Evolutionary conservation across 2,888 invertebrate species (phyloP), one percentile per base, ranked within the genome.

Genomic region (Acleris emargana): DNA sequence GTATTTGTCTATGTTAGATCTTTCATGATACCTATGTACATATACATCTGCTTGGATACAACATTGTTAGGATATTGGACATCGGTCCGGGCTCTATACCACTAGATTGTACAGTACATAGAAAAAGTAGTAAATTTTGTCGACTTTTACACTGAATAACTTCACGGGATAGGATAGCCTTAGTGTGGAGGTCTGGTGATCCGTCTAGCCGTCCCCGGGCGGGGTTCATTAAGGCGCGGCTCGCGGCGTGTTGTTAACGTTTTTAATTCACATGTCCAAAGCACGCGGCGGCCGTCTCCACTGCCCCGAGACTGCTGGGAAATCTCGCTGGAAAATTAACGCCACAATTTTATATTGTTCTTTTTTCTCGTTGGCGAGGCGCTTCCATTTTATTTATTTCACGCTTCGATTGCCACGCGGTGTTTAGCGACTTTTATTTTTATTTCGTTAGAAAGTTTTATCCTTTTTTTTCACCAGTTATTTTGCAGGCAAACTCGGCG

Each of bases 291-390:
- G 80, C 76, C 76, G 69, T 58, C 60, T 62, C 76, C 76, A 76
- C 71, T 76, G 80, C 78, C 74, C 78, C 73, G 80, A 81, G 85
- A 87, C 87, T 87, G 88, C 84, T 85, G 88, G 89, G 86, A 91
- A 92, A 91, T 91, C 90, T 90, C 89, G 83, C 82, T 89, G 88
- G 89, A 88, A 90, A 91, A 91, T 91, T 91, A 89, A 90, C 88
- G 86, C 88, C 87, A 86, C 89, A 81, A 84, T 89, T 90, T 90
- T 86, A 85, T 79, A 81, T 74, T 74, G 64, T 13, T 69, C 79
- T 86, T 78, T 86, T 86, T 84, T 82, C 81, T 81, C 83, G 80
- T 85, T 87, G 81, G 82, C 86, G 81, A 83, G 76, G 80, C 83
- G 83, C 83, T 87, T 85, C 83, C 80, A 84, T 88, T 88, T 88